Percentiles rank a stretch among this genome's conserved stretches.
Conservation (phyloP, 2,797 vertebrate genomes). For the Peromyscus attwateri region DNA sequence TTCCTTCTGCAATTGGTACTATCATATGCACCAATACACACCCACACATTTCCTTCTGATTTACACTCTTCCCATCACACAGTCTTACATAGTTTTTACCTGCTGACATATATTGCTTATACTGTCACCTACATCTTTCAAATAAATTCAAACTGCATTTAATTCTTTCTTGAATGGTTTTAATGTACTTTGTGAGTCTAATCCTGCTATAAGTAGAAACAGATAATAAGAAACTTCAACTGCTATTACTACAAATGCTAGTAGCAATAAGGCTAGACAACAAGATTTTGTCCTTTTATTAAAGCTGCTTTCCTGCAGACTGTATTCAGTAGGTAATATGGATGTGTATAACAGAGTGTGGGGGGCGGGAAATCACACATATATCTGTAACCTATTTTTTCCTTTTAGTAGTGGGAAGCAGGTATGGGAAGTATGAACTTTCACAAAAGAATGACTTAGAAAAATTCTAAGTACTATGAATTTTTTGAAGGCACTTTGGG, state of each 20-base stretch:
- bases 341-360: neutral
- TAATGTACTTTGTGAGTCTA: neutral
- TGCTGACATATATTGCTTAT: conserved; percentile 4
- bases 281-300: neutral
- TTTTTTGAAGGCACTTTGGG: neutral
- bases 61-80: neutral
- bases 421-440: neutral
- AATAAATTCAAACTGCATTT: conserved; percentile 44
- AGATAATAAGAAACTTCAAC: neutral
- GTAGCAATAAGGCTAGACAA: neutral
- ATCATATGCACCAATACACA: neutral
- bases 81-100: neutral
- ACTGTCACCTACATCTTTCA: neutral
- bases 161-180: conserved; percentile 3
- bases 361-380: neutral
- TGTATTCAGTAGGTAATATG: neutral
- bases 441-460: conserved; percentile 28
- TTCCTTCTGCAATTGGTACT: neutral
- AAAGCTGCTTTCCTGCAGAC: neutral
- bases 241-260: neutral
- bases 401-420: conserved; percentile 19
- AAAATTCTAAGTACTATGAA: neutral
- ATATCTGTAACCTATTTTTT: neutral
- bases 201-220: neutral
- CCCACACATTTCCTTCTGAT: neutral